Conservation (phyloP, 2,113 vertebrate species). For the Sus scrofa region DNA sequence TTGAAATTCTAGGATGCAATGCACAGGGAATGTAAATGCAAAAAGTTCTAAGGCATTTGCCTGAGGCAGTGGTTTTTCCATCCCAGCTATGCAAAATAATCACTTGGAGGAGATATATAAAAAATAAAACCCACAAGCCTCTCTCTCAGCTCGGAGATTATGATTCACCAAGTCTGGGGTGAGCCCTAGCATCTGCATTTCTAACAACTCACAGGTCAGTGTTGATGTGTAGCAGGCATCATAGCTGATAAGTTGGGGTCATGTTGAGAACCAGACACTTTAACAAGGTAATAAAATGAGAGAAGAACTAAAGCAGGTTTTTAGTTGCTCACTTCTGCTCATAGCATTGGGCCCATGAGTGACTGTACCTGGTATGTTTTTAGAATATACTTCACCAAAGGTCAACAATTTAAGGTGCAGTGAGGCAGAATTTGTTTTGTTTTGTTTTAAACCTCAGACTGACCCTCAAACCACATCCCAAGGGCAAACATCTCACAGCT, state of each 20-base stretch:
- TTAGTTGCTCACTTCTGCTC: not conserved
- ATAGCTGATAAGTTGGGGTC: not conserved
- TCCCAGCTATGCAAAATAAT: not conserved
- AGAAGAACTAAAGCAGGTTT: not conserved
- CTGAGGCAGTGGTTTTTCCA: not conserved
- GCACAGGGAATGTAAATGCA: not conserved
- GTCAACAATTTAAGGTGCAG: not conserved
- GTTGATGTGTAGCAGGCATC: not conserved
- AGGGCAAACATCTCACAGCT: conserved; percentile 52
- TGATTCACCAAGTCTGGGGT: not conserved
- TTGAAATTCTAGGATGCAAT: not conserved
- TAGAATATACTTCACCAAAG: conserved; percentile 20
- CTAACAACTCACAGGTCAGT: not conserved
- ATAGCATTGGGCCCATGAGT: not conserved
- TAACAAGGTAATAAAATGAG: not conserved
- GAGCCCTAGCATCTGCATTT: not conserved
- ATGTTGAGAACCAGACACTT: not conserved
- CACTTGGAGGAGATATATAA: not conserved
- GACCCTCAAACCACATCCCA: conserved; percentile 30
- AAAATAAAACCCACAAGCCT: not conserved
- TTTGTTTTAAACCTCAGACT: conserved; percentile 61
- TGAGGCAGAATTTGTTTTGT: conserved; percentile 48
- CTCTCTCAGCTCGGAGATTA: not conserved
- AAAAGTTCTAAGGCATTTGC: not conserved
- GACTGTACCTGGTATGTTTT: not conserved